Base-by-base conservation (phyloP, 1,140 invertebrate genomes). In the Scylla paramamosain region DNA sequence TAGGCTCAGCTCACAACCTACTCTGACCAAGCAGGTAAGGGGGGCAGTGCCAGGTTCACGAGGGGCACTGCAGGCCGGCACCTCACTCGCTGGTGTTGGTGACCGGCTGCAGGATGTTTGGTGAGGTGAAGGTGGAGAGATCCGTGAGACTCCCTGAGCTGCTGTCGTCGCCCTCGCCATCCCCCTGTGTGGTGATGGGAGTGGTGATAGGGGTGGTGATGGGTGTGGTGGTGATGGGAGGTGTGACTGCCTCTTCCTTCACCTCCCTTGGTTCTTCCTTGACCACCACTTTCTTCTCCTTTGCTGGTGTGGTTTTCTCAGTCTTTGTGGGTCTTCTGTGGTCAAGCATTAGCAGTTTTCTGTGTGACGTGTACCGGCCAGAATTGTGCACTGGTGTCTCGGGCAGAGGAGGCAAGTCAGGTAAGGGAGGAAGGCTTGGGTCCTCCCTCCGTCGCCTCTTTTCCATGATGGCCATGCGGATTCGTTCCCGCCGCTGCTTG, bases 381-480 rank as follows among this genome's bases (percentile, higher is more conserved):
- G 67, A 77, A n/a, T 77, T 77, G n/a, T 77, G 67, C 20, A 77
- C 14, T 32, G 52, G n/a, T 6, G 59, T 77, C 90, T 91, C 90
- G 32, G 31, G 90, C 28, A 32, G 52, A 0, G 48, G 4, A 1
- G n/a, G 16, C 0, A 25, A 25, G n/a, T 88, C 84, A 25, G 7
- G 10, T 25, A 48, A 25, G 25, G 46, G 6, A 16, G 45, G 14
- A 2, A 77, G 32, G 31, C 28, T 48, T 10, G 48, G n/a, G n/a
- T 59, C 87, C 84, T 95, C 95, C 67, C 82, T 93, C 28, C 95
- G 92, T 0, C 95, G 52, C 39, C 92, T 67, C 77, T 95, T 95
- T 87, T 95, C 95, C 95, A 95, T 95, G 86, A 95, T 95, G 39
- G 95, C 95, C 88, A 91, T 91, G 16, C 95, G 91, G 32, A 95